Base-by-base conservation (phyloP, 2,113 vertebrate genomes). In the Reinhardtius hippoglossoides region DNA sequence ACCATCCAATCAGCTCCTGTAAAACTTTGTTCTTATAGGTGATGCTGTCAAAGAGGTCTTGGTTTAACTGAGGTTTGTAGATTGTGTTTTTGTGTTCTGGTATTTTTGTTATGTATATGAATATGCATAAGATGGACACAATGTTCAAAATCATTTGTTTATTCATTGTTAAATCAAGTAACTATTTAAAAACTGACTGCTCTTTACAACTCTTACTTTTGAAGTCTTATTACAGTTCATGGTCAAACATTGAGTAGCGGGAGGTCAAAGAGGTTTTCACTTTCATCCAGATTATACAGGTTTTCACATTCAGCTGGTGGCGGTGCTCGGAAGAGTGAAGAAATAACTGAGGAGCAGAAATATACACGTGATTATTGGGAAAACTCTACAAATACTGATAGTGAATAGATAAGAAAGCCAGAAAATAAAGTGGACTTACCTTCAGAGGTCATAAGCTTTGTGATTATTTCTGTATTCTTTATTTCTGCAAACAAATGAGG, bases 181-280 rank as follows among this genome's bases (percentile, higher is more conserved):
- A 44, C 15, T n/a, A 40, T 58, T 65, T 68, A 68, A 81, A 87
- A 85, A 71, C 3, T 64, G 0, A 50, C 2, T 13, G 20, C 7
- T 71, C 31, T 71, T 50, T 76, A 74, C 56, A 67, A 60, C 55
- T 61, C 46, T 27, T 15, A 27, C 2, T 67, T 31, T 37, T 50
- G 21, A 16, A 48, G 15, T 48, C 16, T 18, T 61, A 80, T 61
- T n/a, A 14, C 23, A 61, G 37, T 18, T 40, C 2, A 27, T 63
- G 18, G 89, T 97, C 95, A 98, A 92, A 97, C 94, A 91, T 97
- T 96, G 87, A 96, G 95, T 85, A 97, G 31, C 31, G 31, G 7
- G 80, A 97, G 94, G 3, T 98, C 96, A 48, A 97, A 97, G 78
- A 97, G 95, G 93, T 96, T 95, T 95, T 98, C 96, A 0, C 94